Evolutionary conservation across 2,888 invertebrate species (phyloP).

Genomic region (Drosophila paramelanica): DNA sequence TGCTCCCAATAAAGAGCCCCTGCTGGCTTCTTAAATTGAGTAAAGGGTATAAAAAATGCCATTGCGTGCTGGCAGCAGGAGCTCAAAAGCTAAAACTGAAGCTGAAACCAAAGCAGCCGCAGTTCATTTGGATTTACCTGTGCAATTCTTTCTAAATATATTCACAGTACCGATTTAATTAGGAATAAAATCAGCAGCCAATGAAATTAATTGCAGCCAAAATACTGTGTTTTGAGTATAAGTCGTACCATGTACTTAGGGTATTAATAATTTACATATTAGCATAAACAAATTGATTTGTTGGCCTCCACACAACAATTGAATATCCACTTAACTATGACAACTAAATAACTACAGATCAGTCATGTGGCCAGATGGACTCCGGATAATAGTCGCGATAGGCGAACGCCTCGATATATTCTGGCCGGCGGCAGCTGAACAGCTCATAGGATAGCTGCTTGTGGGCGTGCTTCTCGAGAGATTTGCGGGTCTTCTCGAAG

Average conservation of each 20-base stretch:
- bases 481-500: constrained; percentile 88
- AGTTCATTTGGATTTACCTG: constrained; percentile 12
- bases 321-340: constrained; percentile 18
- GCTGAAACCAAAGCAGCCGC: not conserved
- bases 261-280: constrained; percentile 33
- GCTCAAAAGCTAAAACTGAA: not conserved
- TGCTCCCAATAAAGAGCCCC: too few relatives aligned
- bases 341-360: constrained; percentile 65
- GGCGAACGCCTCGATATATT: constrained; percentile 79
- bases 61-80: constrained; percentile 60
- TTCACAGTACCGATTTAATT: constrained; percentile 54
- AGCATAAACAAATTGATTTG: constrained; percentile 17
- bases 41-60: constrained; percentile 46
- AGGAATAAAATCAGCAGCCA: constrained; percentile 35
- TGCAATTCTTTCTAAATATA: constrained; percentile 32
- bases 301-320: constrained; percentile 22
- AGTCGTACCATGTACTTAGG: constrained; percentile 2
- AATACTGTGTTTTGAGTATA: not conserved
- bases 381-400: constrained; percentile 82
- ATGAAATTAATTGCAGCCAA: constrained; percentile 35
- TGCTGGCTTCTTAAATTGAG: not conserved
- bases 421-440: constrained; percentile 92
- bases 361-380: constrained; percentile 55
- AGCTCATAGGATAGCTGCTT: constrained; percentile 88
- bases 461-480: constrained; percentile 88